phyloP scores from a whole-genome alignment of 2,113 vertebrate species.

The Glaucomys volans region DNA sequence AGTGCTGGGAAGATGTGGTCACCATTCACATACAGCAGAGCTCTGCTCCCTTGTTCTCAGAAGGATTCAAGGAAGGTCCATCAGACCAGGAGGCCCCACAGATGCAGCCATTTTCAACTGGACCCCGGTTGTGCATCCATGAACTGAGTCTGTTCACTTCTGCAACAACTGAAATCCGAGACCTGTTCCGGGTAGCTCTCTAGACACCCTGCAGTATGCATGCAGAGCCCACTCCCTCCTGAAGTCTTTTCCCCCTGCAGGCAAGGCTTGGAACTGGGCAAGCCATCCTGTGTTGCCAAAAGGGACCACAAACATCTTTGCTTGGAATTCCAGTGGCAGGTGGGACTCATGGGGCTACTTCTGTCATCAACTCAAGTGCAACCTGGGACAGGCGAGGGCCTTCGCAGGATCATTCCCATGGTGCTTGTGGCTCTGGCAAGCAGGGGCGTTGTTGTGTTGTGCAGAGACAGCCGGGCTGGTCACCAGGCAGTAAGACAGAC shows the following conservation, averaged over 20 bases:
- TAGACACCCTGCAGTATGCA: background rate
- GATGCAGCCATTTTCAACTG: fast-evolving
- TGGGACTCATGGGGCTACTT: background rate
- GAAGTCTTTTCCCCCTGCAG: background rate
- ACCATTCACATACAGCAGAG: background rate
- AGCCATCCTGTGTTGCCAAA: background rate
- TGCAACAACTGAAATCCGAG: background rate
- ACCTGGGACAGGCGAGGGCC: background rate
- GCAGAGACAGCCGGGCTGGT: background rate
- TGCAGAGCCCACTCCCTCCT: background rate
- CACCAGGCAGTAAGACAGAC: background rate
- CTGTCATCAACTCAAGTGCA: background rate
- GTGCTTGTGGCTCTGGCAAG: background rate
- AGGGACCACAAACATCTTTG: background rate
- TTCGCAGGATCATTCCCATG: fast-evolving
- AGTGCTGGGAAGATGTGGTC: fast-evolving
- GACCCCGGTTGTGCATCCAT: background rate
- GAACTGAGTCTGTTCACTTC: background rate
- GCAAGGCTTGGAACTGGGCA: no score
- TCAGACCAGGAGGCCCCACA: background rate
- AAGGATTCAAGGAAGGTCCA: background rate
- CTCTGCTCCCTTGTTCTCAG: background rate
- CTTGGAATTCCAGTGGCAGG: background rate
- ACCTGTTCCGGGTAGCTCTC: background rate
- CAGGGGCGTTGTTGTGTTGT: background rate